A percentile compares a stretch with the other conserved stretches of the same genome.
Conservation (phyloP, 2,113 vertebrate genomes). For the Boleophthalmus pectinirostris region DNA sequence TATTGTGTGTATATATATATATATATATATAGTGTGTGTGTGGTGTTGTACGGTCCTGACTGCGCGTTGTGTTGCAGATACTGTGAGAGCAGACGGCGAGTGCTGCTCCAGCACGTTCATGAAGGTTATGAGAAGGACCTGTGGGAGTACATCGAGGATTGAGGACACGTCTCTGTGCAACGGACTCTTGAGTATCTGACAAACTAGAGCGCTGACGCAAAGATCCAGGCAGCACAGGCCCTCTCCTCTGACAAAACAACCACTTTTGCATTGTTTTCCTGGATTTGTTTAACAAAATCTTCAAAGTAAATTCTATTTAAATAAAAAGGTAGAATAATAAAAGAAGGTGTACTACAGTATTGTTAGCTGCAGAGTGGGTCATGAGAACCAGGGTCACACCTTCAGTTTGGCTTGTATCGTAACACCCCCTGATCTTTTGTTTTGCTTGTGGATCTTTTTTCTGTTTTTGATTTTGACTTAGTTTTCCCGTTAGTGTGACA, state of each 20-base stretch:
- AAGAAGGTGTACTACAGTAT: slow-evolving; percentile 95
- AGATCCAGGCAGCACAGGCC: slow-evolving; percentile 79
- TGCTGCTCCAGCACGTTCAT: slow-evolving; percentile 98
- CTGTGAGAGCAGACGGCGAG: slow-evolving; percentile 98
- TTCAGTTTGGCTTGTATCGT: slow-evolving; percentile 88
- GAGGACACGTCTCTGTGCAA: slow-evolving; percentile 84
- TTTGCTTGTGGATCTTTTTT: slow-evolving; percentile 61
- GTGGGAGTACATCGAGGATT: slow-evolving; percentile 99
- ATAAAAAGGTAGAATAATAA: slow-evolving; percentile 88
- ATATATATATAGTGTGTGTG: no score
- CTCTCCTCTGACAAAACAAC: slow-evolving; percentile 85
- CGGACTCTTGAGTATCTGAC: slow-evolving; percentile 88
- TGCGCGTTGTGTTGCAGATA: slow-evolving; percentile 80
- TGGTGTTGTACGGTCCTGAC: background rate
- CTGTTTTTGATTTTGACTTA: slow-evolving; percentile 65
- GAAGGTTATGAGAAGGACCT: slow-evolving; percentile 99
- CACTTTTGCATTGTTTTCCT: slow-evolving; percentile 77
- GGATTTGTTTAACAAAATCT: slow-evolving; percentile 89
- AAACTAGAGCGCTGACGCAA: slow-evolving; percentile 94
- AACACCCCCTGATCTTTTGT: slow-evolving; percentile 80
- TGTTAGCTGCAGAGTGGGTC: slow-evolving; percentile 90
- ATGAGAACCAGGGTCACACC: slow-evolving; percentile 77
- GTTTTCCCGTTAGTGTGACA: slow-evolving; percentile 79
- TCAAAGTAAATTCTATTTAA: slow-evolving; percentile 99
- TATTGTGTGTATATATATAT: no score